Evolutionary conservation across 35 echinoderm and acorn worm species (phyloP).

Genomic region (Heliocidaris tuberculata): DNA sequence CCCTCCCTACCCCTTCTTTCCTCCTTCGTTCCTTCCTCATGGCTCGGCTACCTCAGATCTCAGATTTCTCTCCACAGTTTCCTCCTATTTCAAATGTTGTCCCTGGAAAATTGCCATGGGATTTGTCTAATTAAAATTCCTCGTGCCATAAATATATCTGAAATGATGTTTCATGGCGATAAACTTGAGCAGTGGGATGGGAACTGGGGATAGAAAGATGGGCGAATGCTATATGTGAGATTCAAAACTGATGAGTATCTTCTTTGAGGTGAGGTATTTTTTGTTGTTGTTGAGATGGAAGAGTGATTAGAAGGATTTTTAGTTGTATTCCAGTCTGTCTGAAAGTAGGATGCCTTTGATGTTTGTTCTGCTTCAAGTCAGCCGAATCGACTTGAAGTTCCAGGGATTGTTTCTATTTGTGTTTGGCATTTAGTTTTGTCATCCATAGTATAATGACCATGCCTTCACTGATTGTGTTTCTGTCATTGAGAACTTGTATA

Average conservation of each 20-base stretch:
- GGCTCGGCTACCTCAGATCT: neutral
- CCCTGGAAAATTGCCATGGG: constrained; percentile 21
- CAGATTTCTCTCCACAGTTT: constrained; percentile 10
- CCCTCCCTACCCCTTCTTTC: no score
- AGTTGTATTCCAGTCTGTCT: neutral
- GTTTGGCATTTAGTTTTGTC: no score
- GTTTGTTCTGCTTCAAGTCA: neutral
- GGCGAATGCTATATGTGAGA: neutral
- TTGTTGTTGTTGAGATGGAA: neutral
- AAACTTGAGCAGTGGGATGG: neutral
- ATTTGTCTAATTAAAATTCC: constrained; percentile 37
- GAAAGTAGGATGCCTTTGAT: neutral
- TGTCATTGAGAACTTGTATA: no score
- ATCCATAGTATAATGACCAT: no score
- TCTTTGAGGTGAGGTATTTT: neutral
- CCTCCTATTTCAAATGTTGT: constrained; percentile 11
- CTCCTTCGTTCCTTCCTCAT: neutral
- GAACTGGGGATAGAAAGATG: neutral
- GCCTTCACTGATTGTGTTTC: no score
- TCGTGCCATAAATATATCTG: constrained; percentile 35
- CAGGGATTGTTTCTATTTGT: no score
- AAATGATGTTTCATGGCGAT: constrained; percentile 22
- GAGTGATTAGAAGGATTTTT: neutral
- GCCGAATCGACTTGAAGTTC: no score
- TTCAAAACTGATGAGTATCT: neutral